These are phyloP conservation scores for Microctonus aethiopoides DNA, from an alignment of 2,888 invertebrate species.

Conservation along the genomic window DNA sequence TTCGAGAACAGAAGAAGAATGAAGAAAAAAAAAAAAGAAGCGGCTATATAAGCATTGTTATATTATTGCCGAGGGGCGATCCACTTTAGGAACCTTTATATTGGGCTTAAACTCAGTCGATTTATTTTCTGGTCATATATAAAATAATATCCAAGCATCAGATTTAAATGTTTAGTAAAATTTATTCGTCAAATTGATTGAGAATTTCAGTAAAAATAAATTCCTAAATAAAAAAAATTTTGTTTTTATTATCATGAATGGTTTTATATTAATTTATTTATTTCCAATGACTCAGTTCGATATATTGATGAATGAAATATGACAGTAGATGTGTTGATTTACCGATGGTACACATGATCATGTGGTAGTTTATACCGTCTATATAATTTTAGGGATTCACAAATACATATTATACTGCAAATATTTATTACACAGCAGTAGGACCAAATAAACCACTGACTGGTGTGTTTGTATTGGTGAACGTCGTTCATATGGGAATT, in stretches of 20 bases:
- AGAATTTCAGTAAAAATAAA: not conserved
- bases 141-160: not conserved
- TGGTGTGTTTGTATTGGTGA: constrained; percentile 49
- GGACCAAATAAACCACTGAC: constrained; percentile 60
- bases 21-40: constrained; percentile 15
- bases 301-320: not conserved
- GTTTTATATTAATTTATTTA: not conserved
- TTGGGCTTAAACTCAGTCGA: not conserved
- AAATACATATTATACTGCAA: constrained; percentile 51
- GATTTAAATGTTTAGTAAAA: not conserved
- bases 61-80: constrained; percentile 24
- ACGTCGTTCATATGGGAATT: constrained; percentile 60
- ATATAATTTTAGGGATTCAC: constrained; percentile 48
- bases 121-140: not conserved
- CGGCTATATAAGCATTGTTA: constrained; percentile 44
- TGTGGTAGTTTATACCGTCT: constrained; percentile 41
- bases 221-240: no score
- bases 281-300: not conserved
- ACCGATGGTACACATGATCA: constrained; percentile 37
- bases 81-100: not conserved
- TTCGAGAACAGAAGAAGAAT: no score
- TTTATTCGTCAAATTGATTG: not conserved
- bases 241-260: no score
- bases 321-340: constrained; percentile 46
- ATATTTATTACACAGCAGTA: constrained; percentile 65